Evolutionary conservation across 1,140 invertebrate genomes (phyloP).

Genomic region (Diorhabda elongata): DNA sequence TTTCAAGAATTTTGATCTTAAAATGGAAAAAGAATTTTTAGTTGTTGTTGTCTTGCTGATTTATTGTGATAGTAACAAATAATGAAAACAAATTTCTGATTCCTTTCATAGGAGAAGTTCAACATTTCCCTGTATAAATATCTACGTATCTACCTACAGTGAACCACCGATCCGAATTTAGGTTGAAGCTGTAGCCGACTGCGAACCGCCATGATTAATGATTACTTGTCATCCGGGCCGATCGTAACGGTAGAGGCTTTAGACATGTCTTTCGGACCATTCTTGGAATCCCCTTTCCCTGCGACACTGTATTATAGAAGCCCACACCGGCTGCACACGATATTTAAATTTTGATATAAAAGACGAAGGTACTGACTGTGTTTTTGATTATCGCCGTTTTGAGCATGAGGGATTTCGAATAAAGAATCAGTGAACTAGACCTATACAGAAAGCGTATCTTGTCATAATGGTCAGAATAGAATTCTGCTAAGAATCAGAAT

Average conservation of each 20-base stretch:
- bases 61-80: too few species aligned
- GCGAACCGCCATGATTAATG: slow-evolving; percentile 45
- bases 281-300: slow-evolving; percentile 32
- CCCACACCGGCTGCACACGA: slow-evolving; percentile 41
- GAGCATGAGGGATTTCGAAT: slow-evolving; percentile 42
- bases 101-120: too few species aligned
- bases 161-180: slow-evolving; percentile 40
- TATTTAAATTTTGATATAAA: slow-evolving; percentile 46
- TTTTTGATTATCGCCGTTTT: slow-evolving; percentile 47
- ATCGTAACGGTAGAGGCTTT: slow-evolving; percentile 46
- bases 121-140: too few species aligned
- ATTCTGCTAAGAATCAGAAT: not conserved
- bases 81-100: too few species aligned
- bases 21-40: too few species aligned
- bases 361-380: slow-evolving; percentile 39
- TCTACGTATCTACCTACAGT: slow-evolving; percentile 23
- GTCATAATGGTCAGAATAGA: not conserved
- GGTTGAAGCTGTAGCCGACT: slow-evolving; percentile 45
- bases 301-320: slow-evolving; percentile 36
- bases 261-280: slow-evolving; percentile 45
- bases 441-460: not conserved
- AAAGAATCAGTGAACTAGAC: slow-evolving; percentile 25
- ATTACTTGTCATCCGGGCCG: slow-evolving; percentile 43
- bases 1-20: too few species aligned
- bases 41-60: too few species aligned